Percentiles rank a stretch among this genome's conserved stretches.
These are phyloP conservation scores for Patella vulgata DNA, from an alignment of 1,140 invertebrate species.

Conservation along the genomic window DNA sequence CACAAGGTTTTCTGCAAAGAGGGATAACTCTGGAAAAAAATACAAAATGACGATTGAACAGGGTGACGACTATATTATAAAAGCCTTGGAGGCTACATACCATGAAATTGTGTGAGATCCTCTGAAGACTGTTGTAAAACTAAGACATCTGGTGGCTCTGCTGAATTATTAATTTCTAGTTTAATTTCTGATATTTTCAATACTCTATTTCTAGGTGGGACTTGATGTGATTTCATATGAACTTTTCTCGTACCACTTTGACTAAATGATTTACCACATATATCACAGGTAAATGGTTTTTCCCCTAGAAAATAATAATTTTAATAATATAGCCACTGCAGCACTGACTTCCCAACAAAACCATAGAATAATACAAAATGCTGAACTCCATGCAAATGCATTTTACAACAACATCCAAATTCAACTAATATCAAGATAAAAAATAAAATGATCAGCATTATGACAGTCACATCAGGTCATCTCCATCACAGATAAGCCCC, in stretches of 20 bases:
- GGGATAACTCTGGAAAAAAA: no score
- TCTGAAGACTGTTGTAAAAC: not conserved
- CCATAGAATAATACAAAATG: not conserved
- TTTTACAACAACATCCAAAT: not conserved
- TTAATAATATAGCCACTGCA: not conserved
- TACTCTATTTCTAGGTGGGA: conserved; percentile 18
- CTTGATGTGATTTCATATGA: conserved; percentile 46
- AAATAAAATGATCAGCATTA: not conserved
- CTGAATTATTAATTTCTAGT: not conserved
- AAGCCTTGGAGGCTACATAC: not conserved
- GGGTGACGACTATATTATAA: no score
- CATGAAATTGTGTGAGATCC: not conserved
- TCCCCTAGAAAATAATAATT: conserved; percentile 52
- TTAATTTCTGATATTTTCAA: conserved; percentile 8
- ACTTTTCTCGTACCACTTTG: conserved; percentile 53
- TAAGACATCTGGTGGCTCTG: not conserved
- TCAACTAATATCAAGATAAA: not conserved
- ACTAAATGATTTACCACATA: conserved; percentile 54
- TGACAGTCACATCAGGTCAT: no score
- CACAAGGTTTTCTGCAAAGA: no score
- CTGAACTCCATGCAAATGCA: not conserved
- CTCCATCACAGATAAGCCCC: not conserved
- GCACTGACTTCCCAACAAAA: not conserved
- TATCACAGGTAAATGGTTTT: conserved; percentile 64
- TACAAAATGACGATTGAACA: no score